Evolutionary conservation across 2,113 vertebrate species (phyloP), one percentile per base, ranked within the genome.

Genomic region (Nibea coibor): DNA sequence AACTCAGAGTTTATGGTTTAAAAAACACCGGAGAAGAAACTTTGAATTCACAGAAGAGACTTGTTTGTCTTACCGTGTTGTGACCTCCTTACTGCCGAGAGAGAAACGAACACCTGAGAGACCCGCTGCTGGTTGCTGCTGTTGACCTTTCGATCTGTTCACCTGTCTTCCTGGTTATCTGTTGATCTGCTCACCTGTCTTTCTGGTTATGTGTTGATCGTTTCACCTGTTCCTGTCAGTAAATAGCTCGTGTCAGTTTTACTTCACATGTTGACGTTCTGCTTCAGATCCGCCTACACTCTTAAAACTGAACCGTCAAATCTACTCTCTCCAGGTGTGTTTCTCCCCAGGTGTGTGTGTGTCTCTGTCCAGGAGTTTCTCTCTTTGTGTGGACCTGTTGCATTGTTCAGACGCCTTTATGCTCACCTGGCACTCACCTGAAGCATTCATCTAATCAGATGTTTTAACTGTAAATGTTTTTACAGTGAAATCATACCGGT

Each of bases 401-500:
- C 16, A 10, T 7, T 31, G 26, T 10, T 35, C 1, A 17, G 26
- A 26, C 39, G 31, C 10, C 20, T 42, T 5, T 11, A 10, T 5
- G 8, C 7, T 39, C 2, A 26, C 26, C 10, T 0, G 15, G 7
- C 24, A 45, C 12, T 50, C 42, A 59, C 42, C 20, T 39, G 26
- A 51, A 19, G n/a, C n/a, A 22, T 9, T 65, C 63, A 58, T 24
- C 17, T 22, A 35, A 14, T 69, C 72, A 81, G 24, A 10, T 62
- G 78, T 67, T 78, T 71, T 10, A 67, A 42, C 62, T 14, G 10
- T 9, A 4, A 12, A 19, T 1, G 20, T 59, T 86, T 78, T 81
- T 86, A 79, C 62, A 81, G 87, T 72, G 51, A 67, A 48, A 64
- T 20, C 3, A 53, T 54, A 78, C 82, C 11, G 2, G 85, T 72